Evolutionary conservation across 2,113 vertebrate genomes (phyloP), one percentile per base, ranked within the genome.

Genomic region (Nymphicus hollandicus): DNA sequence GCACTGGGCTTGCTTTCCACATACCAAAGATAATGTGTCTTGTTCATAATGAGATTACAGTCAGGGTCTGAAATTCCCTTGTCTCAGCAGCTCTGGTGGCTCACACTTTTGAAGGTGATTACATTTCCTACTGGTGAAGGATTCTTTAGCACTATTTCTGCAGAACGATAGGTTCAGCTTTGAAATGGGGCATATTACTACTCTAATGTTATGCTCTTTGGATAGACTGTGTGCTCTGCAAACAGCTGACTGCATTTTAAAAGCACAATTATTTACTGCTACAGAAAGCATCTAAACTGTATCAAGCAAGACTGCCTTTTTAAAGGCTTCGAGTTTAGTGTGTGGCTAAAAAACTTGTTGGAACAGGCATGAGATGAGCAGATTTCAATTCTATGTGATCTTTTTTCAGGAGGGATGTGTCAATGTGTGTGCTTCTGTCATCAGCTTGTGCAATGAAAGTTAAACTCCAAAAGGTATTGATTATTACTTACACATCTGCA

Each of bases 31-130:
- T 70, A 84, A 82, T 10, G 11, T 58, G 31, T 52, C 68, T 81
- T 53, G 55, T 47, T 94, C 27, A 13, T 81, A 88, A 93, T 39
- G 71, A 96, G 71, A 77, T 73, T 82, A 81, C 29, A 90, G 73
- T 94, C 81, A 88, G 86, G 53, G 64, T 77, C 58, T 94, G 66
- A 83, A 96, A 93, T 91, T 86, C 85, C 63, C 14, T 14, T 78
- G 81, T 58, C 82, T 96, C 79, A 90, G 94, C 79, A 78, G 58
- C 84, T 95, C 93, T 55, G 23, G 29, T 27, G 29, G n/a, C 29
- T 93, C 64, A 35, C 71, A 19, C 25, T 73, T 94, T 70, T 6
- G 4, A 43, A 89, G 50, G 37, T 53, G 43, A 96, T 93, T 95
- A 50, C 41, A 43, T 80, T 96, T 94, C 35, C 63, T 86, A 61